A percentile compares a stretch with the other conserved stretches of the same genome.
Conservation (phyloP, 2,888 invertebrate genomes). For the Agonopterix alstromeriana region DNA sequence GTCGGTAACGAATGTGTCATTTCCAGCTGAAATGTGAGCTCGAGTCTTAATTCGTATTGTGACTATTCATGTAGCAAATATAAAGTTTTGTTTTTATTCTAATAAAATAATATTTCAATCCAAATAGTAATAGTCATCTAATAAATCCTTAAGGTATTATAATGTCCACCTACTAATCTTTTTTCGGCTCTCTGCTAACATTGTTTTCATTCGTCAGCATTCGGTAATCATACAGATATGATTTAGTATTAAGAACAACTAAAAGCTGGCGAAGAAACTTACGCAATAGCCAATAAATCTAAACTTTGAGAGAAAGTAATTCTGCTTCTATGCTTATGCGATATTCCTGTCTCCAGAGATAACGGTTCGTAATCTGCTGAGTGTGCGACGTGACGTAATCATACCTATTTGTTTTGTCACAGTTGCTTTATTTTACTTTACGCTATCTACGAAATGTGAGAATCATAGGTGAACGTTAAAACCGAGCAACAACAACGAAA, state of each 20-base stretch:
- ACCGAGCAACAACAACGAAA: conserved; percentile 30
- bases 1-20: conserved; percentile 65
- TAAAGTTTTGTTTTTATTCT: conserved; percentile 1
- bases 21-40: conserved; percentile 55
- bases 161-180: not conserved
- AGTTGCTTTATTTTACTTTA: conserved; percentile 33
- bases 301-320: conserved; percentile 69
- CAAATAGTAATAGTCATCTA: not conserved
- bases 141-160: not conserved
- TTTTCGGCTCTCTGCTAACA: conserved; percentile 20
- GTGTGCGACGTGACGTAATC: conserved; percentile 47
- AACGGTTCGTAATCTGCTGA: conserved; percentile 58
- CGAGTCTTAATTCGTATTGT: conserved; percentile 44
- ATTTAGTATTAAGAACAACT: conserved; percentile 66
- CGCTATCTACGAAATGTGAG: conserved; percentile 28
- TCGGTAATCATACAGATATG: conserved; percentile 57
- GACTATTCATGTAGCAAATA: conserved; percentile 26
- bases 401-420: conserved; percentile 44
- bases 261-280: conserved; percentile 55
- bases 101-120: not conserved
- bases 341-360: conserved; percentile 56
- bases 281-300: conserved; percentile 68
- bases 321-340: conserved; percentile 58
- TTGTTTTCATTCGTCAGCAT: conserved; percentile 47
- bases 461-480: conserved; percentile 37